Conservation (phyloP, 2,888 invertebrate species). For the Hoplodrina ambigua region DNA sequence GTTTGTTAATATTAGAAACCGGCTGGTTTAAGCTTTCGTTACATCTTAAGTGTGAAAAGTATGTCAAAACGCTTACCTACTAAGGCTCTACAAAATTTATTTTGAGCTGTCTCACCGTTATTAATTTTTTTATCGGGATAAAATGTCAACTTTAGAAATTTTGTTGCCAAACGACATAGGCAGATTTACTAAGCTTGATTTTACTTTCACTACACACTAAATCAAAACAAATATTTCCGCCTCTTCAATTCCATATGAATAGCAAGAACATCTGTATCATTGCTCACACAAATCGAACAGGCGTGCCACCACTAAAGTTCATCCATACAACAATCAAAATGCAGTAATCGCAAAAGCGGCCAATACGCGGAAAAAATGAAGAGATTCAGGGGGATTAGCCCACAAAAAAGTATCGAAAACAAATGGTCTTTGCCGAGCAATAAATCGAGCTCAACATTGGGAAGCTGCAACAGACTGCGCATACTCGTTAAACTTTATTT, state of each 20-base stretch:
- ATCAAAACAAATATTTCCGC: background rate
- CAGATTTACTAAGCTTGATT: too few species aligned
- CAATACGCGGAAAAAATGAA: conserved; percentile 59
- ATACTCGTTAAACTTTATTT: conserved; percentile 88
- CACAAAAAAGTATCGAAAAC: conserved; percentile 81
- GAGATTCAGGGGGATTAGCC: conserved; percentile 72
- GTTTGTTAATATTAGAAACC: background rate
- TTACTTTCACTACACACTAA: background rate
- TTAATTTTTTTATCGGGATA: background rate
- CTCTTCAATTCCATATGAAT: background rate
- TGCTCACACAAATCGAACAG: conserved; percentile 55
- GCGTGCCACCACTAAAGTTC: conserved; percentile 42
- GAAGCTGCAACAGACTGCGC: conserved; percentile 83
- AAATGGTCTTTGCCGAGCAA: conserved; percentile 81
- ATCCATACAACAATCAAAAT: conserved; percentile 45
- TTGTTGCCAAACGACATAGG: background rate
- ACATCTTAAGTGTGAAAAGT: background rate
- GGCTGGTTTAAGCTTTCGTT: too few species aligned
- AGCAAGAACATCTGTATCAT: conserved; percentile 1
- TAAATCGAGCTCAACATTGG: conserved; percentile 87
- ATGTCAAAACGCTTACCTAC: background rate
- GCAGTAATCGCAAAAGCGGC: conserved; percentile 51
- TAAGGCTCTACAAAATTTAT: background rate
- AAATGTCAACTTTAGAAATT: background rate
- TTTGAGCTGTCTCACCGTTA: too few species aligned